Evolutionary conservation across 2,113 vertebrate genomes (phyloP), one percentile per base, ranked within the genome.

Genomic region (Scartelaos histophorus): DNA sequence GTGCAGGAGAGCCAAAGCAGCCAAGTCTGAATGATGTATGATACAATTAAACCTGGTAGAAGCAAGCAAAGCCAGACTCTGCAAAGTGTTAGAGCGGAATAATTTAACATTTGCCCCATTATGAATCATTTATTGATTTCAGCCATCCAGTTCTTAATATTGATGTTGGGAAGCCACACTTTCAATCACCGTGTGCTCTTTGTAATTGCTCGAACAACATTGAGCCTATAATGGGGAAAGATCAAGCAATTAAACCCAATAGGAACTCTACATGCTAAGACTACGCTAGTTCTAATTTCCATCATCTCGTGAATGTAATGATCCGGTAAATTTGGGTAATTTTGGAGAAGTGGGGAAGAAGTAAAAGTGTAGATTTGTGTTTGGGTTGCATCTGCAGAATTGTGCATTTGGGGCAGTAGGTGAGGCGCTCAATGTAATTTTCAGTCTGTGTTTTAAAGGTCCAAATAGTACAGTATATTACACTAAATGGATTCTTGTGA

Each of bases 81-180:
- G 45, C 79, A 74, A 75, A 75, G 78, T 53, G 34, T 74, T 47
- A 60, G 79, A 67, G 76, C 75, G 81, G 71, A 90, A 88, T 85
- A 74, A 80, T 87, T 85, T 57, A 88, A 74, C 54, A 70, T 51
- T 16, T 69, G 65, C 51, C 68, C 79, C 66, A 81, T 70, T 71
- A 79, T 85, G 65, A 84, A 84, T 84, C 58, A 82, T 82, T 84
- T 70, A 84, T 86, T 25, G 72, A 82, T 79, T 71, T 75, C 73
- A 81, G 62, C 53, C 45, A 25, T 58, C 43, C 22, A 34, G 45
- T 80, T 68, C 19, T 53, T 73, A 84, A 78, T 49, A 47, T 69
- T 71, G 74, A 82, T 73, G 74, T 79, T 70, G 73, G 45, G 67
- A n/a, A n/a, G 66, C 70, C 60, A 81, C 21, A 62, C 73, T 84